Conservation (phyloP, 1,140 invertebrate species). For the Chlorops oryzae region DNA sequence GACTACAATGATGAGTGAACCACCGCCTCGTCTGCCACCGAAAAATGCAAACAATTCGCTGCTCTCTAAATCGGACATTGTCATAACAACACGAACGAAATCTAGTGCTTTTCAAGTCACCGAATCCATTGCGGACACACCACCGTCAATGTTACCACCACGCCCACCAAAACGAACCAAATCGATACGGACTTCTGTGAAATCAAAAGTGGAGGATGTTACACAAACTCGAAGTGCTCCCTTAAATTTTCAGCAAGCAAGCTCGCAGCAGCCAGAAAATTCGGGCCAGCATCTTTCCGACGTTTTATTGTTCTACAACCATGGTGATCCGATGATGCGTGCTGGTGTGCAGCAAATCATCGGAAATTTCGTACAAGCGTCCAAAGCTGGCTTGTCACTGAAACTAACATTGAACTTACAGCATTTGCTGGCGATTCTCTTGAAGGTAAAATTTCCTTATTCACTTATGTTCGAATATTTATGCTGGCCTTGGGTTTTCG, state of each 20-base stretch:
- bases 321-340: conserved; percentile 73
- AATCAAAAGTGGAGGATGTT: neutral
- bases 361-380: conserved; percentile 55
- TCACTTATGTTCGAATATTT: neutral
- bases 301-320: conserved; percentile 61
- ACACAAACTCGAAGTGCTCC: neutral
- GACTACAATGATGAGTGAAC: too few species aligned
- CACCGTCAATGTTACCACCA: conserved; percentile 28
- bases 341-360: conserved; percentile 61
- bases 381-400: conserved; percentile 23
- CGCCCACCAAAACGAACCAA: conserved; percentile 41
- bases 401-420: conserved; percentile 51
- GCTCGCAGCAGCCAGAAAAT: neutral
- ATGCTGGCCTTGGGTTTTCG: too few species aligned
- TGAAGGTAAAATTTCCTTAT: conserved; percentile 34
- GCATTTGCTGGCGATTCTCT: conserved; percentile 42
- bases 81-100: conserved; percentile 12
- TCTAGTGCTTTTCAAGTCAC: conserved; percentile 15
- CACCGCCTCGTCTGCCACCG: neutral
- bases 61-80: conserved; percentile 38
- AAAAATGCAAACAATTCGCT: too few species aligned
- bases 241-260: neutral
- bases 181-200: conserved; percentile 22
- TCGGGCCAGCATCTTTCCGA: conserved; percentile 55
- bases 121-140: conserved; percentile 26